Evolutionary conservation across 2,113 vertebrate species (phyloP), one percentile per base, ranked within the genome.

Genomic region (Tenebrosternarchus preto): DNA sequence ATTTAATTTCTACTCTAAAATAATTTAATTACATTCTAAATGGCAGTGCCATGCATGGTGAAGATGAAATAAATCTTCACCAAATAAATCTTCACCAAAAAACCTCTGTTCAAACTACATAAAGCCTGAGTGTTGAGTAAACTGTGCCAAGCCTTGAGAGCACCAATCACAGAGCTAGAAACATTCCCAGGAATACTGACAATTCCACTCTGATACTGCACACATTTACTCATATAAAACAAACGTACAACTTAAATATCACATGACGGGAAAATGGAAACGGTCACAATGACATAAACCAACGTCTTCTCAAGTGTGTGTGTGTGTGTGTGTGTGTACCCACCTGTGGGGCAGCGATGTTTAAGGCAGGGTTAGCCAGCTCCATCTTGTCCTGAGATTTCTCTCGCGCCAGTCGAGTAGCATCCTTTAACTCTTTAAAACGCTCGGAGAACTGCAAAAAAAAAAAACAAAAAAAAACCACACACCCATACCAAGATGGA

Each of bases 381-480:
- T 99, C 97, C 8, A 95, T 96, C 36, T 96, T 95, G 88, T 99
- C 97, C 89, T 99, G 97, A 67, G 95, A 98, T 78, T 97, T 99
- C 88, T 99, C 98, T 86, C 97, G 91, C 0, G 95, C 96, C 86
- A 98, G 77, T 31, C 96, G 95, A 0, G 96, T 95, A 0, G 97
- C 97, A 78, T 98, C 98, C 80, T 95, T 98, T 81, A 99, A 94
- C 46, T 99, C 92, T 81, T 90, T 92, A 36, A 93, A 93, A 80
- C 91, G 92, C 16, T 93, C 92, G 0, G 89, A 85, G 83, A 93
- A 93, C 92, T 93, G 83, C 67, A 67, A 70, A 16, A 31, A 77
- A 67, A 76, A 80, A 50, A 29, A 43, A 70, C 19, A 31, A 77
- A 67, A 76, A 80, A 50, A 29, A 43, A 22, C 71, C n/a, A 53